Conservation (phyloP, 1,140 invertebrate genomes). For the Papilio machaon region DNA sequence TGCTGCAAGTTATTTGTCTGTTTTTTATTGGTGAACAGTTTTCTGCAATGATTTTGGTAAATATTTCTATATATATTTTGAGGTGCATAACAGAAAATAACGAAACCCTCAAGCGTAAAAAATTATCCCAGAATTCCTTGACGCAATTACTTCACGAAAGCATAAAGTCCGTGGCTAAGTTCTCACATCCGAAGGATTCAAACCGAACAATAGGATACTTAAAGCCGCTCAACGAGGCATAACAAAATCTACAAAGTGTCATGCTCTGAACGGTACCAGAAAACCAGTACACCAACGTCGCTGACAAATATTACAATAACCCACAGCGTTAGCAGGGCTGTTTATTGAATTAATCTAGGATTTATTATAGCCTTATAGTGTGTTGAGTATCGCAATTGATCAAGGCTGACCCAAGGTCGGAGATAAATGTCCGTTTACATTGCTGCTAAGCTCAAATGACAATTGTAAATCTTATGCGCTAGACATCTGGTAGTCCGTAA, state of each 20-base stretch:
- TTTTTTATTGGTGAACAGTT: too few relatives aligned
- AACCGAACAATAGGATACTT: constrained; percentile 19
- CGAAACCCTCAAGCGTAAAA: not conserved
- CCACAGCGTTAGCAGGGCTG: constrained; percentile 13
- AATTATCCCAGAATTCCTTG: not conserved
- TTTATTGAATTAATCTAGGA: constrained; percentile 41
- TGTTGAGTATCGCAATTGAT: constrained; percentile 52
- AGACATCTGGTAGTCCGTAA: not conserved
- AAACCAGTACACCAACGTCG: not conserved
- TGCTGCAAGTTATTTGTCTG: too few relatives aligned
- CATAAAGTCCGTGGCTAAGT: constrained; percentile 20
- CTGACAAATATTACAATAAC: constrained; percentile 32
- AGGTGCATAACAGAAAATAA: not conserved
- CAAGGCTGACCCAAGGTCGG: constrained; percentile 49
- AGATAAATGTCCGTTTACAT: constrained; percentile 51
- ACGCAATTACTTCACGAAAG: not conserved
- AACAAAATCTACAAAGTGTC: constrained; percentile 31
- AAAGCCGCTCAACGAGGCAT: not conserved
- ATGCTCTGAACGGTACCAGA: not conserved
- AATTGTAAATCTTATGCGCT: constrained; percentile 13
- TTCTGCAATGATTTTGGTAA: too few relatives aligned
- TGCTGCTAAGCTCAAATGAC: constrained; percentile 34
- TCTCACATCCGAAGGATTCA: constrained; percentile 14
- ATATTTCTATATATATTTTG: too few relatives aligned
- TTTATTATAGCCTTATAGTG: constrained; percentile 41